Percentiles rank a stretch among this genome's conserved stretches.
phyloP scores from a whole-genome alignment of 2,888 invertebrate genomes.

The Epinotia demarniana region DNA sequence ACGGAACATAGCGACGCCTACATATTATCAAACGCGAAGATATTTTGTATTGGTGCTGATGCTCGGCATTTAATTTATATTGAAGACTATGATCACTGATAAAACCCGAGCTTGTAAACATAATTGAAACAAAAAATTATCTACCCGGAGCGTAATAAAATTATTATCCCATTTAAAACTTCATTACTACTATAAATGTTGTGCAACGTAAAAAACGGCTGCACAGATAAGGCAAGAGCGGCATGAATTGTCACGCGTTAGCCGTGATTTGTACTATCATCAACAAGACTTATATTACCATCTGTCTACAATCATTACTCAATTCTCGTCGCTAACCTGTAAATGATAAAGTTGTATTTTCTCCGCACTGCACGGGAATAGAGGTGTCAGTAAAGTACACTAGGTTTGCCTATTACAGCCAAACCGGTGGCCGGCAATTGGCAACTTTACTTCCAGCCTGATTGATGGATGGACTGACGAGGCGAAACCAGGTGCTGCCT shows the following conservation, averaged over 20 bases:
- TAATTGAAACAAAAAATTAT: conserved; percentile 38
- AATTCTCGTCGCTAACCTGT: conserved; percentile 50
- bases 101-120: conserved; percentile 14
- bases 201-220: conserved; percentile 52
- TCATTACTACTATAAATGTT: conserved; percentile 46
- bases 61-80: too few relatives aligned
- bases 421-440: conserved; percentile 66
- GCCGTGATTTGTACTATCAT: conserved; percentile 69
- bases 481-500: conserved; percentile 66
- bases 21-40: background rate
- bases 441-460: conserved; percentile 66
- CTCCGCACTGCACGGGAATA: conserved; percentile 47
- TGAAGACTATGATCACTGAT: too few relatives aligned
- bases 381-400: conserved; percentile 55
- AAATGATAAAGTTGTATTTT: conserved; percentile 58
- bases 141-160: conserved; percentile 29
- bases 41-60: background rate
- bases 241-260: conserved; percentile 66
- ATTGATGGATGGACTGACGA: conserved; percentile 74
- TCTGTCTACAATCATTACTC: conserved; percentile 51
- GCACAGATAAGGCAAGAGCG: conserved; percentile 62
- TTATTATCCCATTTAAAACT: conserved; percentile 40
- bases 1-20: background rate
- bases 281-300: conserved; percentile 59
- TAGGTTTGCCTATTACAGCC: conserved; percentile 64